Base-by-base conservation (phyloP, 2,113 vertebrate species). In the Leptodactylus fuscus region DNA sequence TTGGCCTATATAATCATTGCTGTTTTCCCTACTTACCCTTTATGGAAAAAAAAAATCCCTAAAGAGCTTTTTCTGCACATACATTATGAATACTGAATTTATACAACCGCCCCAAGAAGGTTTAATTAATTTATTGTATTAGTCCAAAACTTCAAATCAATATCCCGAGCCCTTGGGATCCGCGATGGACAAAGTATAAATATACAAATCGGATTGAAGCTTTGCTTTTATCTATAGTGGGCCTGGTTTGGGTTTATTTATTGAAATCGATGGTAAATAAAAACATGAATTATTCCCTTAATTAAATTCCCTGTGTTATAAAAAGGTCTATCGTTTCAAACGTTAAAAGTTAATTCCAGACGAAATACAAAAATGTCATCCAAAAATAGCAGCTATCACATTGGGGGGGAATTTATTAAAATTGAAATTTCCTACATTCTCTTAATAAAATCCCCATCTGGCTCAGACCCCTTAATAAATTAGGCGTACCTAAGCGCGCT, bases 91-190 rank as follows among this genome's bases (percentile, higher is more conserved):
- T 75, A 58, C 71, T 46, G 70, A 73, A 75, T 75, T 71, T 32
- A 75, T 75, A 41, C 53, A 55, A 73, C 70, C 44, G 62, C 53
- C 69, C 70, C 20, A 83, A 75, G 82, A 74, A 75, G 75, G 71
- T 83, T 73, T 83, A 83, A 83, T 83, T 83, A 83, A 75, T 83
- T 58, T 83, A 83, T 83, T 83, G 51, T 83, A 60, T 73, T 62
- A 74, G 81, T 55, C 81, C 81, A 73, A 83, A 83, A 71, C 67
- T 83, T 55, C n/a, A 16, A 55, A 83, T 83, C 81, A 73, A 83
- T 83, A 83, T 83, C 46, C 8, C 29, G 1, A 83, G 36, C 77
- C 53, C 55, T 62, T 15, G 77, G 55, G 77, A 80, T 60, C 24
- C n/a, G 16, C 1, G 51, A 9, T 58, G 34, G 34, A 36, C 38